Evolutionary conservation across 2,113 vertebrate species (phyloP), one percentile per base, ranked within the genome.

Genomic region (Ceuthmochares aereus): DNA sequence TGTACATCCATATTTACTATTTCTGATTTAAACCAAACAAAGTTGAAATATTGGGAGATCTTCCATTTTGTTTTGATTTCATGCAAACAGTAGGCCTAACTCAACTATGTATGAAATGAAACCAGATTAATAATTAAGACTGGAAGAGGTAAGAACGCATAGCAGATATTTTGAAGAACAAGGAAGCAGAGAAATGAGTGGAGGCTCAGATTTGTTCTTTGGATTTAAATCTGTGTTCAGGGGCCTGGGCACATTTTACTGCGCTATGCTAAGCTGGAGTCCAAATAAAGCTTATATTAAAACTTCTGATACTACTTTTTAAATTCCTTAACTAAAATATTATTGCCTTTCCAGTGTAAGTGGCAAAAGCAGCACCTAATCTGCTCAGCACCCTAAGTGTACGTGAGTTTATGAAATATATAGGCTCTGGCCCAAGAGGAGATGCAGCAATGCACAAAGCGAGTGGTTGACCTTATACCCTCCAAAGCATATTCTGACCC

Each of bases 391-490:
- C 6, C 7, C 11, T 36, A 26, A 11, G 6, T 10, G 5, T 63
- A 25, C 6, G 20, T 18, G 7, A 36, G 18, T 47, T 86, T 47
- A 58, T 23, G 14, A 82, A 49, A 13, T 37, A 7, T 19, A 8
- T 32, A 17, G 19, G 12, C 37, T 87, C 12, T 90, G 54, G 14
- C 9, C 14, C 26, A 17, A 63, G 52, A 42, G 36, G 14, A 66
- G 32, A 32, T 37, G 25, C 64, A 77, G 14, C 14, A 69, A 34
- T 36, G 14, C 6, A 66, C 16, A 72, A 75, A 77, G 36, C 0
- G 0, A 86, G 20, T 10, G n/a, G 9, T 26, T 51, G 20, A 47
- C 15, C 6, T 8, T 17, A 63, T 2, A 1, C 5, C 19, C 16
- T 75, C 40, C 32, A 77, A 10, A 73, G 32, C n/a, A 49, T 49